These are phyloP conservation scores for Eilema caniola DNA, from an alignment of 2,888 invertebrate genomes.

Conservation along the genomic window DNA sequence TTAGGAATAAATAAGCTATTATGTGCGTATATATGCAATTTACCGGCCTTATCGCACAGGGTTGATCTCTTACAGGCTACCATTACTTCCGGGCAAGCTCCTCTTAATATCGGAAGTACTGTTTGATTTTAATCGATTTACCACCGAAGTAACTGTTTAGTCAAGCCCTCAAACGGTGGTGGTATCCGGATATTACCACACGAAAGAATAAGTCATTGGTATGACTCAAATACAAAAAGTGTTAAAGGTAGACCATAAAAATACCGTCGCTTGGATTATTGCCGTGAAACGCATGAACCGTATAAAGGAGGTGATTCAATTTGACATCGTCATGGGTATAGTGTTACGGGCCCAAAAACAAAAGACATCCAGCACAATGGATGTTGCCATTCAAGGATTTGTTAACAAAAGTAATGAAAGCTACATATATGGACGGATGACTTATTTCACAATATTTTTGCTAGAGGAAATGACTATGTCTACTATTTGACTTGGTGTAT, in stretches of 20 bases:
- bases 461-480: background rate
- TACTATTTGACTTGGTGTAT: too few relatives aligned
- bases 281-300: conserved; percentile 7
- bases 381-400: conserved; percentile 5
- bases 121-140: background rate
- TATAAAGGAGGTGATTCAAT: background rate
- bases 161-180: background rate
- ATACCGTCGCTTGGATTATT: background rate
- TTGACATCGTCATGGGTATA: conserved; percentile 7
- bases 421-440: background rate
- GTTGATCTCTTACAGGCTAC: too few relatives aligned
- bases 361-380: background rate
- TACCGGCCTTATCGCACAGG: too few relatives aligned
- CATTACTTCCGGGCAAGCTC: too few relatives aligned
- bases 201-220: background rate
- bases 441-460: background rate
- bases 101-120: too few relatives aligned
- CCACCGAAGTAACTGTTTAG: background rate
- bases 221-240: background rate
- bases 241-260: background rate
- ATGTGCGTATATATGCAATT: too few relatives aligned
- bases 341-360: conserved; percentile 8
- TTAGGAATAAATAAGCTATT: too few relatives aligned
- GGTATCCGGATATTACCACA: background rate
- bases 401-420: conserved; percentile 6